Evolutionary conservation across 1,140 invertebrate species (phyloP).

Genomic region (Cepaea nemoralis): DNA sequence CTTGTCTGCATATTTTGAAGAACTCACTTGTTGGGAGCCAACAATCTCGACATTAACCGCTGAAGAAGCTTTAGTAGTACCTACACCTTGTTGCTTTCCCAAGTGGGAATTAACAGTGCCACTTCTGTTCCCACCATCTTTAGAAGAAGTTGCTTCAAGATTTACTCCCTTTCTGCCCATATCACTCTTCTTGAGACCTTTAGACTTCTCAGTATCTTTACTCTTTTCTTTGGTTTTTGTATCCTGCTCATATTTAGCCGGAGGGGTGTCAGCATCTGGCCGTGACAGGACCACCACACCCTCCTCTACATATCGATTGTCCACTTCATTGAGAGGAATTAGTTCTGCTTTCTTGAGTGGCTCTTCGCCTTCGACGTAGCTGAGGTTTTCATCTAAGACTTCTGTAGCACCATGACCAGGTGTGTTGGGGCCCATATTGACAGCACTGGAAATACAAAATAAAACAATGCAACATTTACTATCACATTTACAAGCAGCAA

Average conservation of each 20-base stretch:
- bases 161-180: conserved; percentile 17
- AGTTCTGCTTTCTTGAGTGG: conserved; percentile 55
- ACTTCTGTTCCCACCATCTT: conserved; percentile 22
- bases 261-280: conserved; percentile 53
- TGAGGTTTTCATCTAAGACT: conserved; percentile 68
- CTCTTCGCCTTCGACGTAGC: conserved; percentile 61
- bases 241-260: conserved; percentile 61
- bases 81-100: conserved; percentile 11
- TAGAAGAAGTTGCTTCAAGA: conserved; percentile 21
- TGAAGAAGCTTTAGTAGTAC: background rate
- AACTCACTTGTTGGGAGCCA: conserved; percentile 8
- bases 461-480: too few species aligned
- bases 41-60: conserved; percentile 5
- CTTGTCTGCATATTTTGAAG: conserved; percentile 19
- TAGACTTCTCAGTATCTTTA: conserved; percentile 36
- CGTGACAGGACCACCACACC: conserved; percentile 50
- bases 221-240: conserved; percentile 49
- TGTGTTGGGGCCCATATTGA: conserved; percentile 57
- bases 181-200: conserved; percentile 27
- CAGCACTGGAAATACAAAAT: conserved; percentile 44
- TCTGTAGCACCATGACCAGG: conserved; percentile 65
- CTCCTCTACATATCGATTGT: conserved; percentile 64
- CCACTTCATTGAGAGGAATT: conserved; percentile 57
- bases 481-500: too few species aligned
- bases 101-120: conserved; percentile 4